Evolutionary conservation across 2,888 invertebrate species (phyloP).

Genomic region (Capitulum mitella): DNA sequence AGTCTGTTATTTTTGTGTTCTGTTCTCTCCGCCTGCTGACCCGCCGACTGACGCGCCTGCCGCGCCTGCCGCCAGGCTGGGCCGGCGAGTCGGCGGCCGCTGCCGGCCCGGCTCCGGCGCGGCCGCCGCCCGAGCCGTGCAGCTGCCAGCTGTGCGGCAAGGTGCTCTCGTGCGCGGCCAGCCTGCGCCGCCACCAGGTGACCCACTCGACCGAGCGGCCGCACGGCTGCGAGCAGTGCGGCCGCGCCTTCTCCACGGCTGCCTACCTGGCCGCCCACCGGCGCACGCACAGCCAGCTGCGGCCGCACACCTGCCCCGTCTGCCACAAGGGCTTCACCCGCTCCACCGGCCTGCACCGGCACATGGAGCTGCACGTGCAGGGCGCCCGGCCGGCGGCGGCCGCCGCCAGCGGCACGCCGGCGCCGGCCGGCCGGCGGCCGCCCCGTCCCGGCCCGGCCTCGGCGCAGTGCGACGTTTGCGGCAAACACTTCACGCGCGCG

Average conservation of each 20-base stretch:
- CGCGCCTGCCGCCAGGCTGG: not conserved
- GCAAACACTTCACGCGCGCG: constrained; percentile 15
- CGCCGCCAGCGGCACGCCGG: not conserved
- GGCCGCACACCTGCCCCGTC: not conserved
- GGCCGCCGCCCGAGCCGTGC: not conserved
- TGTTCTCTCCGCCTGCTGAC: too few species aligned
- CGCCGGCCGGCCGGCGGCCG: not conserved
- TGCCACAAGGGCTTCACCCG: constrained; percentile 13
- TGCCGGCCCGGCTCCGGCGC: not conserved
- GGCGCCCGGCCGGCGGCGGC: not conserved
- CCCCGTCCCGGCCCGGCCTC: not conserved
- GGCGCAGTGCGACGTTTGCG: constrained; percentile 5
- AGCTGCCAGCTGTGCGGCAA: constrained; percentile 11
- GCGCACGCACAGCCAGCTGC: not conserved
- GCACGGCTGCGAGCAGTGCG: constrained; percentile 8
- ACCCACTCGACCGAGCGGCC: not conserved
- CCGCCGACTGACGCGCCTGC: too few species aligned
- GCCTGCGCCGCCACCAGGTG: constrained; percentile 21
- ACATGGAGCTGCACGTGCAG: constrained; percentile 7
- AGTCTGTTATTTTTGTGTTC: too few species aligned
- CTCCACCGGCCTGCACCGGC: constrained; percentile 13
- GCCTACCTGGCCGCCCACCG: constrained; percentile 7
- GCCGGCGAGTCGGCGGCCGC: not conserved
- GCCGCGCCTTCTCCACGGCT: constrained; percentile 16
- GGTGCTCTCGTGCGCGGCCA: constrained; percentile 21